phyloP scores from a whole-genome alignment of 1,140 invertebrate species.

The Ectropis grisescens region DNA sequence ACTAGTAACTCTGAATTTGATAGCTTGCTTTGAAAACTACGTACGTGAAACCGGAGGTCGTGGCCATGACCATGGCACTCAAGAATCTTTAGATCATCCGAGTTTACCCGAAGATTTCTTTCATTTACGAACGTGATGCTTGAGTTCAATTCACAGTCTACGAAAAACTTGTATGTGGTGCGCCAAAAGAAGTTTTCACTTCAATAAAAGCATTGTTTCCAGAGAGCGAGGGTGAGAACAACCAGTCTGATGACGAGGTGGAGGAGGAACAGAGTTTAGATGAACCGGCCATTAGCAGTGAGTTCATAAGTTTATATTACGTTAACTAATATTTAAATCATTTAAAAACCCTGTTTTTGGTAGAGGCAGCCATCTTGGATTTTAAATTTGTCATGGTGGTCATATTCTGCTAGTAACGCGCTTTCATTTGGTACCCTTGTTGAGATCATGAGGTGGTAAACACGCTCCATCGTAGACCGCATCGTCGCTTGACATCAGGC shows the following conservation, averaged over 20 bases:
- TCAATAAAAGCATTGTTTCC: conserved; percentile 7
- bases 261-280: conserved; percentile 18
- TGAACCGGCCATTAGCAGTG: conserved; percentile 25
- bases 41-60: no score
- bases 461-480: no score
- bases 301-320: conserved; percentile 1
- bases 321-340: neutral
- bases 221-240: conserved; percentile 21
- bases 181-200: no score
- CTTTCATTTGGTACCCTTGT: neutral
- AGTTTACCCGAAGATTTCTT: no score
- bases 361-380: no score
- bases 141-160: neutral
- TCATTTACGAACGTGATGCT: neutral
- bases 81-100: no score
- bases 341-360: no score
- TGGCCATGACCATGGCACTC: no score
- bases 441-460: no score
- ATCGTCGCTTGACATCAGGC: no score
- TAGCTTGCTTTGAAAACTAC: no score
- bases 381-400: neutral
- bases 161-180: neutral
- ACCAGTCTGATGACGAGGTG: conserved; percentile 19
- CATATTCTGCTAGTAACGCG: neutral
- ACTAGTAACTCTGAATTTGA: no score